Percentiles rank a stretch among this genome's conserved stretches.
Conservation (phyloP, 2,113 vertebrate genomes). For the Polyodon spathula region DNA sequence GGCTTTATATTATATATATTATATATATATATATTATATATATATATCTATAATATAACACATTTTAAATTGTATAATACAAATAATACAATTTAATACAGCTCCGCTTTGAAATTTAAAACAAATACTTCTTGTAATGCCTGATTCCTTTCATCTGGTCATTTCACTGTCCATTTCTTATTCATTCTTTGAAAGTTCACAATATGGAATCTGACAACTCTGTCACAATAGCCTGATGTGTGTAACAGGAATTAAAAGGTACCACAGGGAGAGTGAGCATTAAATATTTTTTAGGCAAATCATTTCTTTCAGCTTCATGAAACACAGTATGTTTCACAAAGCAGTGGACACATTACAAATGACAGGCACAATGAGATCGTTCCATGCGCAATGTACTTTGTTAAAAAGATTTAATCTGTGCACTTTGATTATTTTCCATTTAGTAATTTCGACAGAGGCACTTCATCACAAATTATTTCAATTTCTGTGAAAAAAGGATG, state of each 20-base stretch:
- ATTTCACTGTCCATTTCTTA: too few species aligned
- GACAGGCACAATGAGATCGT: conserved; percentile 27
- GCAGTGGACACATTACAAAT: conserved; percentile 39
- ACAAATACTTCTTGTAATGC: too few species aligned
- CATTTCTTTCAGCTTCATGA: conserved; percentile 39
- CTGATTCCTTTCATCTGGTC: too few species aligned
- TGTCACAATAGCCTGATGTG: conserved; percentile 57
- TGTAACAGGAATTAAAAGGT: conserved; percentile 48
- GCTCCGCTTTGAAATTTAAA: too few species aligned
- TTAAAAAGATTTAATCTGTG: conserved; percentile 30
- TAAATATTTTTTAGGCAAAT: conserved; percentile 44
- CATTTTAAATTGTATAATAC: too few species aligned
- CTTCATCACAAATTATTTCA: neutral
- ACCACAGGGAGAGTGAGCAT: conserved; percentile 31
- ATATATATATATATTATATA: too few species aligned
- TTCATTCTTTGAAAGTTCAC: too few species aligned
- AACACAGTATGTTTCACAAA: conserved; percentile 20
- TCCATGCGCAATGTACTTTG: conserved; percentile 25
- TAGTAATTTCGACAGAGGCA: neutral
- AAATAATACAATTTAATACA: too few species aligned
- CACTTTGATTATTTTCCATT: conserved; percentile 22
- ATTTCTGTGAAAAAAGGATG: neutral
- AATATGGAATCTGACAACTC: conserved; percentile 53
- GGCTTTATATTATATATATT: too few species aligned
- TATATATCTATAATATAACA: too few species aligned